phyloP scores from a whole-genome alignment of 2,113 vertebrate species.

The Elephas maximus region DNA sequence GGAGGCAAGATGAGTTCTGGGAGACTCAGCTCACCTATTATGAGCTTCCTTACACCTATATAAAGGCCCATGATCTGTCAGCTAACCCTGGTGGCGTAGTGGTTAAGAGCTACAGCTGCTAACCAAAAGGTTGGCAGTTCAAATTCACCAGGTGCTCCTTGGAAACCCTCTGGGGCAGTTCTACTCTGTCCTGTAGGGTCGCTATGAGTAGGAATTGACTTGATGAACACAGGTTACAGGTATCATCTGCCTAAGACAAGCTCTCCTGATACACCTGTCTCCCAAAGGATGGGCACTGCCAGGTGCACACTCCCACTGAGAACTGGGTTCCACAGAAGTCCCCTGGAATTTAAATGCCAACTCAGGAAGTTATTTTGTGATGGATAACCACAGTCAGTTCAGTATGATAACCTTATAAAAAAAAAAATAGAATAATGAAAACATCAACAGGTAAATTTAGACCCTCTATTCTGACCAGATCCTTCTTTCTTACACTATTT shows the following conservation, averaged over 20 bases:
- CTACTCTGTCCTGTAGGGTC: too few species aligned
- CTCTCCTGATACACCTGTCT: background rate
- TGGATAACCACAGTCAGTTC: background rate
- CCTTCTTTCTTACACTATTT: background rate
- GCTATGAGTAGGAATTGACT: too few species aligned
- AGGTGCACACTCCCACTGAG: background rate
- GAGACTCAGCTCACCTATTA: background rate
- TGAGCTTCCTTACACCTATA: background rate
- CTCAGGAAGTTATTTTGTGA: background rate
- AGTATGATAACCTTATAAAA: background rate
- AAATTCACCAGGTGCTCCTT: too few species aligned
- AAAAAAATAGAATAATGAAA: background rate
- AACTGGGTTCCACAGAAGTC: background rate
- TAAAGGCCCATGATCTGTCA: background rate
- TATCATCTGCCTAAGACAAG: background rate
- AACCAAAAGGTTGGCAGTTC: too few species aligned
- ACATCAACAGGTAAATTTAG: background rate
- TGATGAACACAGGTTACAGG: too few species aligned
- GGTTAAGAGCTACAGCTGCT: too few species aligned
- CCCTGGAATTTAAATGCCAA: background rate
- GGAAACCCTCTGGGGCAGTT: too few species aligned
- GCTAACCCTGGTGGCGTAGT: too few species aligned
- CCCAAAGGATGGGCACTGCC: background rate
- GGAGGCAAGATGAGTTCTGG: background rate
- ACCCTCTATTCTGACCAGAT: background rate